phyloP scores from a whole-genome alignment of 1,140 invertebrate species.

The Drosophila nebulosa region DNA sequence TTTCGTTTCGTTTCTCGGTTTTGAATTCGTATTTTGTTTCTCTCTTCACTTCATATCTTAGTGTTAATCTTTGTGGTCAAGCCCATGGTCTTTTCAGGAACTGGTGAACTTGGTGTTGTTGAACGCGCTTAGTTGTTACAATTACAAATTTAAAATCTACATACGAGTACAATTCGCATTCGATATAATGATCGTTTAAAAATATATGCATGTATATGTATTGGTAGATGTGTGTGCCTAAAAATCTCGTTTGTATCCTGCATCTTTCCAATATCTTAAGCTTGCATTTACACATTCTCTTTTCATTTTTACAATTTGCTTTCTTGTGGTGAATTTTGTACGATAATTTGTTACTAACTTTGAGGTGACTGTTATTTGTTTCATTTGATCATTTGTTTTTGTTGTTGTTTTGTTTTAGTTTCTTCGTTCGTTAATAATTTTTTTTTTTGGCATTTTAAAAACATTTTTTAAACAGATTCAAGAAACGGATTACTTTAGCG shows the following conservation, averaged over 20 bases:
- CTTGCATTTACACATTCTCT: background rate
- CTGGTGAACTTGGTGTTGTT: constrained; percentile 55
- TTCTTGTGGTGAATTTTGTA: constrained; percentile 35
- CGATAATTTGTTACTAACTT: constrained; percentile 30
- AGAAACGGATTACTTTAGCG: constrained; percentile 74
- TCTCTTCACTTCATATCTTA: constrained; percentile 13
- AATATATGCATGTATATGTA: constrained; percentile 31
- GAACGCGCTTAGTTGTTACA: constrained; percentile 46
- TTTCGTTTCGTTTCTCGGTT: constrained; percentile 33
- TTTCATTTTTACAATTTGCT: constrained; percentile 18
- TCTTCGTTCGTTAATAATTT: constrained; percentile 1
- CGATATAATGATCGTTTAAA: constrained; percentile 36
- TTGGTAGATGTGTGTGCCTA: constrained; percentile 14
- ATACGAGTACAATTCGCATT: constrained; percentile 16
- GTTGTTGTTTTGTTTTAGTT: background rate
- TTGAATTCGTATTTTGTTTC: background rate
- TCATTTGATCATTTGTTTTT: background rate
- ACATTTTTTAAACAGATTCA: constrained; percentile 78
- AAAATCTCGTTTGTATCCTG: constrained; percentile 14
- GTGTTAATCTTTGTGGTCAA: constrained; percentile 34
- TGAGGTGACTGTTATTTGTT: background rate
- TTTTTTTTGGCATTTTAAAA: constrained; percentile 57
- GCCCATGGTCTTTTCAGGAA: constrained; percentile 52
- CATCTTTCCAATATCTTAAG: constrained; percentile 5
- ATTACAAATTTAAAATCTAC: constrained; percentile 49